Base-by-base conservation (phyloP, 2,113 vertebrate species). In the Pelusios castaneus region DNA sequence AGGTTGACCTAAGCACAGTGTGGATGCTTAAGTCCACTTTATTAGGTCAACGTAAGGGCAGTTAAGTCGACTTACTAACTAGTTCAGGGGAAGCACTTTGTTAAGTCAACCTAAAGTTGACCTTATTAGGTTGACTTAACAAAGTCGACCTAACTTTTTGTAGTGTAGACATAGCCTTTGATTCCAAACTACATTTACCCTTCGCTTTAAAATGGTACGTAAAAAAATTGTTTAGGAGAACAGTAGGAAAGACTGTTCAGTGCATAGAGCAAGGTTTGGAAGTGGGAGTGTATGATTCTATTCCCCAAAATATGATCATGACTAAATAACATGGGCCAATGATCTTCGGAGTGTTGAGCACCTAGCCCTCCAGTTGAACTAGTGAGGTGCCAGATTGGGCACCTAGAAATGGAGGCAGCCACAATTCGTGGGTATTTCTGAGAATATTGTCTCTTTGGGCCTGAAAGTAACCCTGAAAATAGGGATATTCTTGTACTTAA, bases 291-390 rank as follows among this genome's bases (percentile, higher is more conserved):
- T 85, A 14, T 0, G 31, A 24, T 75, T 84, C 60, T 91, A 56
- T 91, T 94, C 70, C 43, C 3, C 34, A 85, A 34, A 29, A 17
- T 79, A n/a, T 73, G 78, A 78, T 92, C 45, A 63, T 87, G n/a
- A 51, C 29, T 21, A 75, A 43, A 58, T 43, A 89, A 27, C 43
- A 43, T 0, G 10, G 21, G 16, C 60, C 78, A 51, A 63, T 58
- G 56, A 58, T 27, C 56, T 58, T 58, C 56, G 29, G 25, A 60
- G 43, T 43, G 16, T 47, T 17, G 82, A 31, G 51, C 52, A 70
- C 34, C 21, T 14, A 17, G 5, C 13, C 7, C 51, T 78, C 47
- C 2, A 8, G 10, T 51, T 90, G 82, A 47, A 38, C 60, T 89
- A 56, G 16, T 27, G 25, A 47, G 43, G n/a, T 85, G 8, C 84